phyloP scores from a whole-genome alignment of 2,888 invertebrate species.

The Pristionchus japonicus region DNA sequence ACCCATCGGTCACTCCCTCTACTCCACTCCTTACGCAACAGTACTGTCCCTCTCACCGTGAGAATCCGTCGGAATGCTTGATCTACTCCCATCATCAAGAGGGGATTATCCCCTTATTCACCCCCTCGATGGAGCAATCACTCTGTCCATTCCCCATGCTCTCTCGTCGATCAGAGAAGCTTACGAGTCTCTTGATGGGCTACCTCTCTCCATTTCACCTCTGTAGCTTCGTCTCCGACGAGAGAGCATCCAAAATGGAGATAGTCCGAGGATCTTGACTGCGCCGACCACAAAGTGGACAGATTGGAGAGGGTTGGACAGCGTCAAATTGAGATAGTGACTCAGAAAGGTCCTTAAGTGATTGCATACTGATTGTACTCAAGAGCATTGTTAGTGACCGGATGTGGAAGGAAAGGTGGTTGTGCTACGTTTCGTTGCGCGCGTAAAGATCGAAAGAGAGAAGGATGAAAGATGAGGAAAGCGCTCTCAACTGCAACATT shows the following conservation, averaged over 20 bases:
- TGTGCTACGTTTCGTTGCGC: neutral
- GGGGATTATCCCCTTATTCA: constrained; percentile 6
- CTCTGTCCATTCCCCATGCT: neutral
- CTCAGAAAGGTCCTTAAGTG: neutral
- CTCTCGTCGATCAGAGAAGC: too few relatives aligned
- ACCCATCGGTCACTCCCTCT: neutral
- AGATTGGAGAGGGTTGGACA: neutral
- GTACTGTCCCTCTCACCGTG: neutral
- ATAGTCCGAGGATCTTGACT: neutral
- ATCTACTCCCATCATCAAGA: neutral
- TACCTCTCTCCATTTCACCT: too few relatives aligned
- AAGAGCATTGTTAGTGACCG: too few relatives aligned
- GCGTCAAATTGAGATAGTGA: neutral
- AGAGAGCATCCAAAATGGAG: neutral
- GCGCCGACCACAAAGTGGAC: neutral
- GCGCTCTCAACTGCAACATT: neutral
- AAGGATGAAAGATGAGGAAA: too few relatives aligned
- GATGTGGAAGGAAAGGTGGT: neutral
- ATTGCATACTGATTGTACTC: neutral
- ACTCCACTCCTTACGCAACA: neutral
- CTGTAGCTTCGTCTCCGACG: neutral
- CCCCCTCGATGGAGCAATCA: neutral
- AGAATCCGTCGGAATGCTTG: constrained; percentile 11
- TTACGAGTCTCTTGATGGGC: too few relatives aligned
- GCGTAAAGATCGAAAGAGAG: too few relatives aligned